Percentiles rank a stretch among this genome's conserved stretches.
Conservation (phyloP, 2,888 invertebrate species). For the Drosophila phalerata region DNA sequence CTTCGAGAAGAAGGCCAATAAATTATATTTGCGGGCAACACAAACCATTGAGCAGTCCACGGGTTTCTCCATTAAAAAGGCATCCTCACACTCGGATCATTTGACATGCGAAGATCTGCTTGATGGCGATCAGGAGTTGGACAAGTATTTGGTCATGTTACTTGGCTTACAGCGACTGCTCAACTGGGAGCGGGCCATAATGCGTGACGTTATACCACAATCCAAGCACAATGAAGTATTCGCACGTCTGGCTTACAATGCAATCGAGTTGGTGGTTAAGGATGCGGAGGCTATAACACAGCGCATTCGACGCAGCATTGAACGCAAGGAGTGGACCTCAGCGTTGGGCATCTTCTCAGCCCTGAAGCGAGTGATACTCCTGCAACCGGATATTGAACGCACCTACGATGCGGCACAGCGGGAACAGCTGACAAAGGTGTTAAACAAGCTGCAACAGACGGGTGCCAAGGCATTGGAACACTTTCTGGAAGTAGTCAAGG, state of each 20-base stretch:
- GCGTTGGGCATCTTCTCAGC: constrained; percentile 94
- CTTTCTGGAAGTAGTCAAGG: constrained; percentile 94
- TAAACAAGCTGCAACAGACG: constrained; percentile 91
- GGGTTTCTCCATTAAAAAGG: constrained; percentile 90
- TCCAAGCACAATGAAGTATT: constrained; percentile 93
- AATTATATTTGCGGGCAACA: constrained; percentile 93
- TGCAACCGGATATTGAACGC: constrained; percentile 93
- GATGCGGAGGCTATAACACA: constrained; percentile 94
- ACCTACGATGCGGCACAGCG: constrained; percentile 90
- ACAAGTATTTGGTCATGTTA: constrained; percentile 93
- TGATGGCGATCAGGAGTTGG: constrained; percentile 92
- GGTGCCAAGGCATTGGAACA: constrained; percentile 96
- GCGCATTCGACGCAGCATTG: constrained; percentile 91
- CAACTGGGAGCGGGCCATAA: constrained; percentile 93
- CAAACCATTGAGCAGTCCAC: constrained; percentile 94
- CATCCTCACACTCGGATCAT: constrained; percentile 84
- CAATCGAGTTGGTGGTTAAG: constrained; percentile 93
- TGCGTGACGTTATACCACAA: constrained; percentile 93
- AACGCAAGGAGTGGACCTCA: constrained; percentile 92
- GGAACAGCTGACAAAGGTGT: constrained; percentile 90
- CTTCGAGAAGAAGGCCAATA: constrained; percentile 92
- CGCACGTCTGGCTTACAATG: constrained; percentile 92
- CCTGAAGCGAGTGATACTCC: constrained; percentile 90
- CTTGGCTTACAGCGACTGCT: constrained; percentile 94
- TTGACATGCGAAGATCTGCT: constrained; percentile 83